Evolutionary conservation across 2,888 invertebrate species (phyloP), one percentile per base, ranked within the genome.

Genomic region (Caenorhabditis plicata): DNA sequence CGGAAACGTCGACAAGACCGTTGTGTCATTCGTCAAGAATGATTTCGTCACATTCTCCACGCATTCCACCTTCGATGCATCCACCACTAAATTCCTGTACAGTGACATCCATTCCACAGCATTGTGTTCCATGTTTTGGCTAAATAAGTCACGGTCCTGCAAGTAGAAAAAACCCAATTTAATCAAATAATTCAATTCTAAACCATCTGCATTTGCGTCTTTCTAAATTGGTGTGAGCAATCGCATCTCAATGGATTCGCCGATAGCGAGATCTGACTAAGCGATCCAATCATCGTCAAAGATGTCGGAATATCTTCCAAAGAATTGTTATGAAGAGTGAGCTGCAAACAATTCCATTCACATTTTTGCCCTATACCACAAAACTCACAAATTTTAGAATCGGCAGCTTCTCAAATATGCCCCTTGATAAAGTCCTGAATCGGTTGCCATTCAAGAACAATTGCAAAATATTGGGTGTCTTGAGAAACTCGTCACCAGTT

Each of bases 191-290:
- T n/a, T n/a, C n/a, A n/a, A n/a, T n/a, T n/a, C n/a, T n/a, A n/a
- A n/a, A n/a, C n/a, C n/a, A n/a, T n/a, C n/a, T n/a, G n/a, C 36
- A 32, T 43, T 9, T 39, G 11, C 13, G 27, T 19, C 2, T 46
- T 42, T 26, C 27, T 25, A 13, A 20, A 11, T 5, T 25, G 11
- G 0, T 20, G 20, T 9, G 51, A 41, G 46, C 81, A 81, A 54
- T 81, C 81, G 54, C 81, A 81, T 26, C 77, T 68, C 56, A 80
- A 75, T n/a, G 76, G 77, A 44, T 81, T 81, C 7, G 46, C 52
- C 3, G 69, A 64, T 9, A 80, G 58, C 9, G 72, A 66, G 33
- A 80, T 45, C 8, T 48, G 48, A 7, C 29, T 43, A 20, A 74
- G 27, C 7, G 55, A 47, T 23, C 47, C 40, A 9, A 47, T 19